Percentiles rank a stretch among this genome's conserved stretches.
phyloP scores from a whole-genome alignment of 2,888 invertebrate species.

The Polyommatus icarus region DNA sequence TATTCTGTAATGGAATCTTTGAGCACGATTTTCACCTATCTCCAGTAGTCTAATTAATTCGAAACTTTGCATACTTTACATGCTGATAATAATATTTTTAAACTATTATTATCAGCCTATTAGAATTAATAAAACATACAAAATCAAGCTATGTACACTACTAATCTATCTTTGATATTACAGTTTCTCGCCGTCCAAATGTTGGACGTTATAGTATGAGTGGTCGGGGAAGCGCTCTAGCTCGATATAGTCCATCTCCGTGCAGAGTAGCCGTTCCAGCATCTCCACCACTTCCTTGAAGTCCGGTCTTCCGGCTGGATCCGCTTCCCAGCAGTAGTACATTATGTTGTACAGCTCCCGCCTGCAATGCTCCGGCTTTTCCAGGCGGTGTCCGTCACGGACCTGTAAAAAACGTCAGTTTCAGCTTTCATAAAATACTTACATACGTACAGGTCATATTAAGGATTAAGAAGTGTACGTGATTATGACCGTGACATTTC shows the following conservation, averaged over 20 bases:
- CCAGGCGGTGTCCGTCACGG: conserved; percentile 92
- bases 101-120: not conserved
- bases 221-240: conserved; percentile 95
- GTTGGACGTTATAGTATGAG: conserved; percentile 93
- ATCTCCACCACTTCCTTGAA: conserved; percentile 91
- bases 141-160: not conserved
- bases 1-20: no score
- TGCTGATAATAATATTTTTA: no score
- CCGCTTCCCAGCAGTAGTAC: conserved; percentile 97
- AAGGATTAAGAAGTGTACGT: no score
- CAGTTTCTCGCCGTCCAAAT: conserved; percentile 90
- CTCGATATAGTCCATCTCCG: conserved; percentile 96
- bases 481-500: no score
- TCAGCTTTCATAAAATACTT: no score
- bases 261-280: conserved; percentile 90
- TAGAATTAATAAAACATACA: not conserved
- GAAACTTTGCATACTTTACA: no score
- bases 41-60: no score
- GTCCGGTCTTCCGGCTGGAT: conserved; percentile 89
- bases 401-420: conserved; percentile 72
- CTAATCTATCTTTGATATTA: conserved; percentile 42
- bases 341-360: conserved; percentile 96
- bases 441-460: no score
- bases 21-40: no score
- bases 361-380: conserved; percentile 96